Evolutionary conservation across 2,113 vertebrate genomes (phyloP).

Genomic region (Himantopus leucocephalus): DNA sequence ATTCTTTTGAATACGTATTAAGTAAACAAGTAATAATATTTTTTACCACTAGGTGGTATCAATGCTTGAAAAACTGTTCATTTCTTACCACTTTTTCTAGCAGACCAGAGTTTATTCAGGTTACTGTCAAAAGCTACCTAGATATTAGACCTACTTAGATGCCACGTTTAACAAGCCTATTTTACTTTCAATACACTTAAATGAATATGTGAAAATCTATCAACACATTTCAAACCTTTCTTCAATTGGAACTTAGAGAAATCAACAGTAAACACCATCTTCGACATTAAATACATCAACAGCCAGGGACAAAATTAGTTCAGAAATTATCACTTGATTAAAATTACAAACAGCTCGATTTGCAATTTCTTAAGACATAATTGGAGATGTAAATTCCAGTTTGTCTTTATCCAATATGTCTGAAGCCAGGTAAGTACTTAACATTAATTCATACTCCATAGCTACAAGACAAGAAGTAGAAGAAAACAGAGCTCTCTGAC

Average conservation of each 20-base stretch:
- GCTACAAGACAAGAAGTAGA: background rate
- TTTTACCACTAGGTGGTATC: slow-evolving; percentile 64
- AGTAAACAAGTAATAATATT: background rate
- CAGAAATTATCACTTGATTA: slow-evolving; percentile 42
- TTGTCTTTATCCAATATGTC: background rate
- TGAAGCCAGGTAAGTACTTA: background rate
- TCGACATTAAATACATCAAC: background rate
- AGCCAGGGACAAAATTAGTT: slow-evolving; percentile 27
- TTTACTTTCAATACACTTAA: background rate
- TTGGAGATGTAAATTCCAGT: background rate
- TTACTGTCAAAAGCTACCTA: background rate
- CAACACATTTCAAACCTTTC: slow-evolving; percentile 19
- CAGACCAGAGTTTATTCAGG: background rate
- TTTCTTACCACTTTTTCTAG: background rate
- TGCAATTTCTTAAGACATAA: slow-evolving; percentile 12
- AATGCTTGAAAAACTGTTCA: background rate
- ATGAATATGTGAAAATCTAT: slow-evolving; percentile 27
- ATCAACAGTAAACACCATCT: background rate
- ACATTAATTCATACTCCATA: background rate
- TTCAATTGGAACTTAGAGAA: background rate
- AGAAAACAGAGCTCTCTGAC: background rate
- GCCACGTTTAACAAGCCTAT: background rate
- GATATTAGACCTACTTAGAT: background rate
- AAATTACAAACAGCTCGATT: slow-evolving; percentile 30
- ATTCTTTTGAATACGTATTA: background rate